Evolutionary conservation across 2,113 vertebrate species (phyloP).

Genomic region (Oceanites oceanicus): DNA sequence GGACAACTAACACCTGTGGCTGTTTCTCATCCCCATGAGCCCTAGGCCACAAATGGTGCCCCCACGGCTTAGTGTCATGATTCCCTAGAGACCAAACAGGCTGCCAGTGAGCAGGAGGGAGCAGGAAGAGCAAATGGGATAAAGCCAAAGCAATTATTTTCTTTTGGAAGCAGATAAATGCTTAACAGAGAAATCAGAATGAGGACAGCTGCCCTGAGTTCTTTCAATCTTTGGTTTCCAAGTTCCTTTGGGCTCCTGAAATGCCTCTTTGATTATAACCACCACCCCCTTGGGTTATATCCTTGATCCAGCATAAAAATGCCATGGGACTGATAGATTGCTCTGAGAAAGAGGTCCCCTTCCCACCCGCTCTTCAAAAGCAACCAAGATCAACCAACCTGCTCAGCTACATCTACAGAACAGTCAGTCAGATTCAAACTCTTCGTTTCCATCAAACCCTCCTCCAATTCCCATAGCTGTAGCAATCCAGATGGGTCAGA

Average conservation of each 20-base stretch:
- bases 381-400: not conserved
- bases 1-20: not conserved
- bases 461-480: not conserved
- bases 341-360: not conserved
- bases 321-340: not conserved
- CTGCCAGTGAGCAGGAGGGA: not conserved
- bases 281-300: not conserved
- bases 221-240: not conserved
- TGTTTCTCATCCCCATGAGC: not conserved
- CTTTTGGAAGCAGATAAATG: not conserved
- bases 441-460: not conserved
- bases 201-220: not conserved
- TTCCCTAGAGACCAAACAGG: not conserved
- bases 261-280: not conserved
- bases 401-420: not conserved
- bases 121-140: not conserved
- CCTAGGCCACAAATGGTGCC: not conserved
- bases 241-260: not conserved
- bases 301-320: not conserved
- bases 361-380: not conserved
- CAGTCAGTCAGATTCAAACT: not conserved
- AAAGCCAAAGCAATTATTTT: not conserved
- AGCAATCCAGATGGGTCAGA: not conserved
- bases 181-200: not conserved
- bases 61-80: not conserved